Percentiles rank a stretch among this genome's conserved stretches.
Conservation (phyloP, 2,113 vertebrate genomes). For the Phoxinus phoxinus region DNA sequence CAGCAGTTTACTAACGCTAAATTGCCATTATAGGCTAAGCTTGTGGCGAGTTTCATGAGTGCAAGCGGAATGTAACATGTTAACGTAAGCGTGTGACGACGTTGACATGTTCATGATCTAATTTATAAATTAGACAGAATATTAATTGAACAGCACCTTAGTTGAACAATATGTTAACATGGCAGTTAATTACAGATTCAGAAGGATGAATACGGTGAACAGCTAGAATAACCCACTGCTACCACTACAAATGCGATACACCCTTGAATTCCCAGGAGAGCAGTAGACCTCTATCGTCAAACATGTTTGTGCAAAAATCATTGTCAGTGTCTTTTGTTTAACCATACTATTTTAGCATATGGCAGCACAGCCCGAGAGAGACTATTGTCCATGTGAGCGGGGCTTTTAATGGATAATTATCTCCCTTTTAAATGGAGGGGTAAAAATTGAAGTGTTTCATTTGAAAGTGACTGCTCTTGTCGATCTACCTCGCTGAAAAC, state of each 20-base stretch:
- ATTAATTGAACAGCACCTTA: constrained; percentile 5
- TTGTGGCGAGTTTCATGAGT: neutral
- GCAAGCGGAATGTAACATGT: neutral
- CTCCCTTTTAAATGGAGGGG: constrained; percentile 50
- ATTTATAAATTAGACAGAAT: constrained; percentile 24
- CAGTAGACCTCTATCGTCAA: constrained; percentile 8
- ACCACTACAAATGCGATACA: constrained; percentile 6
- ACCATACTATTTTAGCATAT: constrained; percentile 41
- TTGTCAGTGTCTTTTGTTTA: constrained; percentile 34
- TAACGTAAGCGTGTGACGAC: neutral
- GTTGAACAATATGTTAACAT: neutral
- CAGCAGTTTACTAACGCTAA: neutral
- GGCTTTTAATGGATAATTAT: constrained; percentile 64
- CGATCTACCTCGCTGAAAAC: constrained; percentile 56
- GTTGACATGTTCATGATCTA: constrained; percentile 26
- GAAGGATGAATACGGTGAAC: constrained; percentile 1
- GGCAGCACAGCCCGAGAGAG: constrained; percentile 24
- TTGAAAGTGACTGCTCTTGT: constrained; percentile 60
- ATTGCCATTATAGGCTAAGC: neutral
- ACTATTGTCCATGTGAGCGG: constrained; percentile 48
- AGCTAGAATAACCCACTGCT: neutral
- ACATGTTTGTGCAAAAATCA: constrained; percentile 24
- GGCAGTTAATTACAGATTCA: constrained; percentile 31
- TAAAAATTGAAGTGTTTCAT: constrained; percentile 54
- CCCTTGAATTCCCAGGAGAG: constrained; percentile 31